Conservation (phyloP, 2,888 invertebrate genomes). For the Bombyx huttoni region DNA sequence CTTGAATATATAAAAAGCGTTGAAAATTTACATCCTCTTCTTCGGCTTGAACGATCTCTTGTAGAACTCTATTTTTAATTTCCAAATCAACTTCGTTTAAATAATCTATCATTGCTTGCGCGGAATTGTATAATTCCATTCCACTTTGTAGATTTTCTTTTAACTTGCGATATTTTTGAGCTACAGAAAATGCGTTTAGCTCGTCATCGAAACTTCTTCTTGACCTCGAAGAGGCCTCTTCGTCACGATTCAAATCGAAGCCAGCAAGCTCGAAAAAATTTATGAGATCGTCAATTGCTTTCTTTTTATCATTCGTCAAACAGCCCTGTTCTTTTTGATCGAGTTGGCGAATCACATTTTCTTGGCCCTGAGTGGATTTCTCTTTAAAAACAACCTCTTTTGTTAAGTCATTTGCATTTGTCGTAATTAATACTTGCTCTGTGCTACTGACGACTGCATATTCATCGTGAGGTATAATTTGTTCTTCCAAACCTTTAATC, state of each 20-base stretch:
- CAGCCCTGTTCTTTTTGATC: slow-evolving; percentile 7
- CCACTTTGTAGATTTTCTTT: slow-evolving; percentile 38
- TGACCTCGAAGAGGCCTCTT: slow-evolving; percentile 17
- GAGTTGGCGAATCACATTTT: slow-evolving; percentile 13
- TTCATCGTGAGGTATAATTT: slow-evolving; percentile 43
- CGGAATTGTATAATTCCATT: slow-evolving; percentile 33
- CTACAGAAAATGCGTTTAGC: slow-evolving; percentile 28
- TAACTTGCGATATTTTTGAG: slow-evolving; percentile 32
- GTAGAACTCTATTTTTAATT: slow-evolving; percentile 31
- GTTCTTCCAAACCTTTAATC: slow-evolving; percentile 45
- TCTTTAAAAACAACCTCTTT: slow-evolving; percentile 20
- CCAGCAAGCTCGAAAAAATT: slow-evolving; percentile 49
- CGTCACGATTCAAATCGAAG: slow-evolving; percentile 17
- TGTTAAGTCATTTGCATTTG: slow-evolving; percentile 10
- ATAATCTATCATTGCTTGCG: slow-evolving; percentile 37
- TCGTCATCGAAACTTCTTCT: slow-evolving; percentile 43
- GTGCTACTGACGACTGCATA: slow-evolving; percentile 8
- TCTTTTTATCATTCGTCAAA: slow-evolving; percentile 44
- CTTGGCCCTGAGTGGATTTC: slow-evolving; percentile 12
- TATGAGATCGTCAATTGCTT: slow-evolving; percentile 55
- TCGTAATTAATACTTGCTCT: slow-evolving; percentile 6
- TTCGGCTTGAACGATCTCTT: slow-evolving; percentile 38
- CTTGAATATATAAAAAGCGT: slow-evolving; percentile 41
- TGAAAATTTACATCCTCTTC: slow-evolving; percentile 38
- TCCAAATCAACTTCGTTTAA: slow-evolving; percentile 41